A percentile compares a stretch with the other conserved stretches of the same genome.
Evolutionary conservation across 2,113 vertebrate species (phyloP).

Genomic region (Erythrocercus mccallii): DNA sequence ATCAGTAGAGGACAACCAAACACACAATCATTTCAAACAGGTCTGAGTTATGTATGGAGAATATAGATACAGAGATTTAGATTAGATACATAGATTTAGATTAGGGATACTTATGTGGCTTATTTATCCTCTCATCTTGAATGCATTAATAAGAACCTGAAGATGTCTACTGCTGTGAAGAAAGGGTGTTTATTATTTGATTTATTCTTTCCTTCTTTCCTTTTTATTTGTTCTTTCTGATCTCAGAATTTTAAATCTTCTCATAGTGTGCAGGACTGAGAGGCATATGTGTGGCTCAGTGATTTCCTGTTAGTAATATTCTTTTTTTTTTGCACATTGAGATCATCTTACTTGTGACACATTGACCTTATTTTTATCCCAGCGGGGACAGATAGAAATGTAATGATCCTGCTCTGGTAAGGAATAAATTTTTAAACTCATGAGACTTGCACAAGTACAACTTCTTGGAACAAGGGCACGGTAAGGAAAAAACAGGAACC

Average conservation of each 20-base stretch:
- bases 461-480: not conserved
- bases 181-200: not conserved
- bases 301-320: not conserved
- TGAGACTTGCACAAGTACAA: not conserved
- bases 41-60: not conserved
- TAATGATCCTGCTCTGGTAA: not conserved
- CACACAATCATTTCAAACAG: not conserved
- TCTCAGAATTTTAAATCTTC: not conserved
- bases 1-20: not conserved
- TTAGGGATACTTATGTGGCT: not conserved
- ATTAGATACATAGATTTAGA: not conserved
- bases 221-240: not conserved
- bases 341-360: not conserved
- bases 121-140: not conserved
- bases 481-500: not conserved
- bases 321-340: not conserved
- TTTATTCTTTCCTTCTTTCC: not conserved
- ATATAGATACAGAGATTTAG: not conserved
- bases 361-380: constrained; percentile 4
- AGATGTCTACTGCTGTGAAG: not conserved
- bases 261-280: not conserved
- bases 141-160: not conserved
- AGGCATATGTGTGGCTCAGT: not conserved
- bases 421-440: not conserved
- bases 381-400: not conserved